Percentiles rank a stretch among this genome's conserved stretches.
Evolutionary conservation across 2,797 vertebrate species (phyloP).

Genomic region (Pelochelys cantorii): DNA sequence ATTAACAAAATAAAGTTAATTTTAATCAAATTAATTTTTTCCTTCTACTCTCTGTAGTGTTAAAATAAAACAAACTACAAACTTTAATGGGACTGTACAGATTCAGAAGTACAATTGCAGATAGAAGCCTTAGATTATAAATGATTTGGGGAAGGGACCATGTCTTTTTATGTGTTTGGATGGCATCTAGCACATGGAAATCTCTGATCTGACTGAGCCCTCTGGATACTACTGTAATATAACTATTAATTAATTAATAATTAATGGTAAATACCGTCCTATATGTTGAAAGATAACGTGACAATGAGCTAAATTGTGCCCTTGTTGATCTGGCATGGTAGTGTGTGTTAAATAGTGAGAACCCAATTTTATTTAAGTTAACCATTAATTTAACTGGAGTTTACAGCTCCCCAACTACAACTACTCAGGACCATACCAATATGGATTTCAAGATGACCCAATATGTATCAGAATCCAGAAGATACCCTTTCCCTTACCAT

Average conservation of each 20-base stretch:
- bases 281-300: neutral
- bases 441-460: neutral
- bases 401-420: rapidly evolving
- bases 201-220: neutral
- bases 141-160: rapidly evolving
- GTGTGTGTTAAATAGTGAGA: neutral
- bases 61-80: neutral
- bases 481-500: neutral
- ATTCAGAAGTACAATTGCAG: neutral
- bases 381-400: neutral
- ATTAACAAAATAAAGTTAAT: neutral
- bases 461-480: neutral
- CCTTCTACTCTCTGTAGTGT: neutral
- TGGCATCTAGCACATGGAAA: neutral
- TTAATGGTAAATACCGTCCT: neutral
- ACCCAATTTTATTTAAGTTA: neutral
- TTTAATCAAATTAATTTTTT: neutral
- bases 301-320: neutral
- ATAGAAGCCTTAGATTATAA: neutral
- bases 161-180: neutral
- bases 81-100: neutral
- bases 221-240: neutral
- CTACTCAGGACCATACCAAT: neutral
- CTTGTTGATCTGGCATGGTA: neutral
- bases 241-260: neutral